phyloP scores from a whole-genome alignment of 2,113 vertebrate species.

The Saccopteryx bilineata region DNA sequence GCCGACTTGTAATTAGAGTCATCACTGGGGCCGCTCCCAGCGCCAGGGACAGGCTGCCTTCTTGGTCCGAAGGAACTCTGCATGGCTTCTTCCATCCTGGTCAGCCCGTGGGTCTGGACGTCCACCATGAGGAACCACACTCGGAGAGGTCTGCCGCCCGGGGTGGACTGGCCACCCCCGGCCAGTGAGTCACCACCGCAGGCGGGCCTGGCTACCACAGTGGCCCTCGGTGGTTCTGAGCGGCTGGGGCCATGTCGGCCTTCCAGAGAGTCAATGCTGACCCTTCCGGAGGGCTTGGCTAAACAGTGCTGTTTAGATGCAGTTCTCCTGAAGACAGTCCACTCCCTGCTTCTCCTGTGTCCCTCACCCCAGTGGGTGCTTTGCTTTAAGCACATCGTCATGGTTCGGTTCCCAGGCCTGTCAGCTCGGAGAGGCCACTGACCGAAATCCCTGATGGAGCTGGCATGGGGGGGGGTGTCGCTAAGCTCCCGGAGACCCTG shows the following conservation, averaged over 20 bases:
- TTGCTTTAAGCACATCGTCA: neutral
- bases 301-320: rapidly evolving
- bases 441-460: rapidly evolving
- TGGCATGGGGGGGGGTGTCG: rapidly evolving
- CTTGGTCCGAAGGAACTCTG: rapidly evolving
- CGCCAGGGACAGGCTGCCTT: rapidly evolving
- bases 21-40: rapidly evolving
- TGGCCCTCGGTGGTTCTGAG: rapidly evolving
- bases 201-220: neutral
- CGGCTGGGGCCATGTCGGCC: rapidly evolving
- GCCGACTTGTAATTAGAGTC: too few species aligned
- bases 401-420: rapidly evolving
- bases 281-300: neutral
- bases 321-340: rapidly evolving
- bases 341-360: rapidly evolving
- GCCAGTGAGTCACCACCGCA: rapidly evolving
- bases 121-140: rapidly evolving
- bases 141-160: neutral
- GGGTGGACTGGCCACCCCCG: rapidly evolving
- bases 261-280: rapidly evolving
- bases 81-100: rapidly evolving
- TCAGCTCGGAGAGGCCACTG: neutral
- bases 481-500: neutral
- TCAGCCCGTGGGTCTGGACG: rapidly evolving
- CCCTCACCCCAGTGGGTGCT: rapidly evolving